These are phyloP conservation scores for Metridium senile DNA, from an alignment of 92 coral and sea anemone genomes.

Conservation along the genomic window DNA sequence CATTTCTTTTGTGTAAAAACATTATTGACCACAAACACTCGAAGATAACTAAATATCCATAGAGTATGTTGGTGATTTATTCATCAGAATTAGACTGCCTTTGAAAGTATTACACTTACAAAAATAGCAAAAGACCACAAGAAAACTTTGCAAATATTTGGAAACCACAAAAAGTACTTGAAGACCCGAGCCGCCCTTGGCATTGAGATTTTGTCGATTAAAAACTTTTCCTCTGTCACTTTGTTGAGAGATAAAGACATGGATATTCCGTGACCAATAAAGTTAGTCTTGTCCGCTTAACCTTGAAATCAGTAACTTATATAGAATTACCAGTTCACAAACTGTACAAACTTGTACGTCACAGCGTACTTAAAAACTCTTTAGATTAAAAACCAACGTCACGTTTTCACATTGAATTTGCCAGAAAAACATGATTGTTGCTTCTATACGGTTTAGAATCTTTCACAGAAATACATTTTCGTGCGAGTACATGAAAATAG, in stretches of 20 bases:
- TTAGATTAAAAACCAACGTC: slow-evolving; percentile 2
- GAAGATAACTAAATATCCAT: background rate
- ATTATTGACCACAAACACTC: background rate
- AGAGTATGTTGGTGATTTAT: background rate
- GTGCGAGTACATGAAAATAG: too few species aligned
- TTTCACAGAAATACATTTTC: too few species aligned
- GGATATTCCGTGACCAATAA: slow-evolving; percentile 29
- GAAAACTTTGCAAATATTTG: background rate
- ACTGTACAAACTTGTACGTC: slow-evolving; percentile 17
- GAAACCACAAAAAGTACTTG: slow-evolving; percentile 5
- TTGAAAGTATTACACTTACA: slow-evolving; percentile 1
- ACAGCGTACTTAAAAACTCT: background rate
- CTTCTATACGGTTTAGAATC: too few species aligned
- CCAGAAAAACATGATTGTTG: background rate
- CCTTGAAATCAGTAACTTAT: slow-evolving; percentile 12
- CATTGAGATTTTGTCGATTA: background rate
- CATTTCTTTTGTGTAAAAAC: background rate
- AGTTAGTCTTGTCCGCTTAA: slow-evolving; percentile 8
- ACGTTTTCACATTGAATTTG: slow-evolving; percentile 10
- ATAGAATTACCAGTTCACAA: slow-evolving; percentile 14
- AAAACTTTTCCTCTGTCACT: background rate
- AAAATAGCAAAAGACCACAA: background rate
- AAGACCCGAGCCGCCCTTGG: slow-evolving; percentile 14
- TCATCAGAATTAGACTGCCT: background rate
- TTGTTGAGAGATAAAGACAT: slow-evolving; percentile 23